Evolutionary conservation across 2,113 vertebrate species (phyloP).

Genomic region (Cebus imitator): DNA sequence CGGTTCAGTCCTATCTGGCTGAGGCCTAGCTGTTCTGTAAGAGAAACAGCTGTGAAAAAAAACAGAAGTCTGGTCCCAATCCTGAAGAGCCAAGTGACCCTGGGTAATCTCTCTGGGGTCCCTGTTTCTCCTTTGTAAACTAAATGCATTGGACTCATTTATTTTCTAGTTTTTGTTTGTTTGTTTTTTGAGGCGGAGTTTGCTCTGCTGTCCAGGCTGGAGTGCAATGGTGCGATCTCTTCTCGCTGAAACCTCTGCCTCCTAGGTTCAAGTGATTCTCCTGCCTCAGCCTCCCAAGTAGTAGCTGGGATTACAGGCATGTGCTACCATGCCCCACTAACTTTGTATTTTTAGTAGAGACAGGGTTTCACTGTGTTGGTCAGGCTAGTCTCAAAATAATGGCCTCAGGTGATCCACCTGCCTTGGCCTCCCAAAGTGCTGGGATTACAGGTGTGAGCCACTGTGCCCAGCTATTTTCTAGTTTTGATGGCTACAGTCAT

Average conservation of each 20-base stretch:
- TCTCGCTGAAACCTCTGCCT: too few relatives aligned
- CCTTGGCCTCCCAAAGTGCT: too few relatives aligned
- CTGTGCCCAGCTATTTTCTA: background rate
- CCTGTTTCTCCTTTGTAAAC: slow-evolving; percentile 19
- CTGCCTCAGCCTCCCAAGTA: background rate
- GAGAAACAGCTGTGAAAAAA: background rate
- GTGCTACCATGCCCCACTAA: background rate
- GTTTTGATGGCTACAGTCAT: background rate
- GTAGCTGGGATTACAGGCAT: background rate
- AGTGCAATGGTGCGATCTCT: too few relatives aligned
- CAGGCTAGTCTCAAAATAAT: too few relatives aligned
- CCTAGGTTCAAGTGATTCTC: background rate
- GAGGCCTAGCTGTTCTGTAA: background rate
- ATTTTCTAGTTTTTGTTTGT: too few relatives aligned
- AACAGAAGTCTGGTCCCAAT: background rate
- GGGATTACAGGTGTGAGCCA: too few relatives aligned
- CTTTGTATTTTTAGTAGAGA: too few relatives aligned
- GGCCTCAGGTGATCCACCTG: too few relatives aligned
- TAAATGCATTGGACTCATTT: background rate
- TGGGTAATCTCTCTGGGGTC: background rate
- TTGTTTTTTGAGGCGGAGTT: background rate
- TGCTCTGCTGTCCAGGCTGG: background rate
- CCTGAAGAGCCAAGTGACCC: background rate
- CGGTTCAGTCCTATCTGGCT: background rate
- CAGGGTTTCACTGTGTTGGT: too few relatives aligned